Evolutionary conservation across 2,888 invertebrate species (phyloP), one percentile per base, ranked within the genome.

Genomic region (Physocephala rufipes): DNA sequence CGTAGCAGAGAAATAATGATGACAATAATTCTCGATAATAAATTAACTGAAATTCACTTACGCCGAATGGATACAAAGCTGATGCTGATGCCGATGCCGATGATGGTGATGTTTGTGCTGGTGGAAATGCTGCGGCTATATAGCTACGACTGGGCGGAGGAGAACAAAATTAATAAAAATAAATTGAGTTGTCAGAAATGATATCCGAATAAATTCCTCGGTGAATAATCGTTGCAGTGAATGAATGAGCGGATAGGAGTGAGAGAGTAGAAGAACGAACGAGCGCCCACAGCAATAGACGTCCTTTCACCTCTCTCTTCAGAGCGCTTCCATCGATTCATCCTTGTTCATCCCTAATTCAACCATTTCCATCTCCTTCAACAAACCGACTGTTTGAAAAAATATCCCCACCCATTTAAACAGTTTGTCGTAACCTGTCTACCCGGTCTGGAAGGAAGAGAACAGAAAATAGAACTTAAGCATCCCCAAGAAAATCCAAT

Each of bases 121-220:
- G n/a, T n/a, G n/a, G n/a, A n/a, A n/a, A n/a, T n/a, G 59, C 73
- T 61, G 53, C 24, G 51, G 70, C 58, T 73, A 69, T 68, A 68
- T 36, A 7, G 71, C 67, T 26, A 72, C 67, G n/a, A 62, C 47
- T 30, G 67, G 26, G 71, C 75, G 76, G 79, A 79, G 80, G 80
- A 83, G 81, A 80, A 79, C 80, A 82, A 85, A 84, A 85, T 85
- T 84, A 84, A 84, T 84, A 84, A 84, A 85, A 85, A 84, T 84
- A 84, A 84, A 84, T 84, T 85, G 84, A 84, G 84, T 84, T 84
- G 84, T 84, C 84, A 84, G 82, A 83, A 84, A 84, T 84, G 85
- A 84, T 84, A 84, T 83, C 83, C 82, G 82, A 85, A 84, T 84
- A 85, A 85, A 85, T 84, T 82, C 83, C 84, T 82, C 79, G 80